Evolutionary conservation across 2,113 vertebrate genomes (phyloP).

Genomic region (Brachyistius frenatus): DNA sequence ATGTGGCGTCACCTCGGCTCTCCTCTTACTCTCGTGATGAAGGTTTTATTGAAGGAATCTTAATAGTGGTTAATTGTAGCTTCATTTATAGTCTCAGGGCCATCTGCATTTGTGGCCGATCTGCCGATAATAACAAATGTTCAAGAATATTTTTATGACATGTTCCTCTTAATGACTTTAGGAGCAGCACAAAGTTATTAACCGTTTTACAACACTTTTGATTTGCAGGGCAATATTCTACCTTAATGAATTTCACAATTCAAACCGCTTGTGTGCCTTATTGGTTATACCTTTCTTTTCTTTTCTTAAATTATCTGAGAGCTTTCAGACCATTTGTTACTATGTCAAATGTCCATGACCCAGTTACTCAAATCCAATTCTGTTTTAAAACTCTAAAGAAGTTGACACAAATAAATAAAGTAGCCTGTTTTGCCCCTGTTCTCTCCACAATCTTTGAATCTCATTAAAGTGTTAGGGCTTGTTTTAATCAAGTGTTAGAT

Average conservation of each 20-base stretch:
- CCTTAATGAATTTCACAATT: slow-evolving; percentile 19
- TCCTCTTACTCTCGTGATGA: slow-evolving; percentile 15
- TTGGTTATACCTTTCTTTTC: not conserved
- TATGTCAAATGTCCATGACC: not conserved
- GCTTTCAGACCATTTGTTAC: not conserved
- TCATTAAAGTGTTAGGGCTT: not conserved
- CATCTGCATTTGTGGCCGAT: slow-evolving; percentile 32
- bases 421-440: not conserved
- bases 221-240: slow-evolving; percentile 27
- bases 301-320: slow-evolving; percentile 11
- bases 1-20: slow-evolving; percentile 52
- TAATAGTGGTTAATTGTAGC: slow-evolving; percentile 57
- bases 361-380: not conserved
- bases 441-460: not conserved
- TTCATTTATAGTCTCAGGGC: slow-evolving; percentile 44
- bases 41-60: slow-evolving; percentile 59
- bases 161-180: slow-evolving; percentile 48
- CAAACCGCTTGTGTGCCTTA: slow-evolving; percentile 1
- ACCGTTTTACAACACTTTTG: slow-evolving; percentile 48
- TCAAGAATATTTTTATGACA: not conserved
- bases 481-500: slow-evolving; percentile 9
- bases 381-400: not conserved
- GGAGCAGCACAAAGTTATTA: slow-evolving; percentile 40
- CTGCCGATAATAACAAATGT: slow-evolving; percentile 33
- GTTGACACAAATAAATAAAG: not conserved